These are phyloP conservation scores for Cataglyphis livida DNA, from an alignment of 2,888 invertebrate genomes.

Conservation along the genomic window DNA sequence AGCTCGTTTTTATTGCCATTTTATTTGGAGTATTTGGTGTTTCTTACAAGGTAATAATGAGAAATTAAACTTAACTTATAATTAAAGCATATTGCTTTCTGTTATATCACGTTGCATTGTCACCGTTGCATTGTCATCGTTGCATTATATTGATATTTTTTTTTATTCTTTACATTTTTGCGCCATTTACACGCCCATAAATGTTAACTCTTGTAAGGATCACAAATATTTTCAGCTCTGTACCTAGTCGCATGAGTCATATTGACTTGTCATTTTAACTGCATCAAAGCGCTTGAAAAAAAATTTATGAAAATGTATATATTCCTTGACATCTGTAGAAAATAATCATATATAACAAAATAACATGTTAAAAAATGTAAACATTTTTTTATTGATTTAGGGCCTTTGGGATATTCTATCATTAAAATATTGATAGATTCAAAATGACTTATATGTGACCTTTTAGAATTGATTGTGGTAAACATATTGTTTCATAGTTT, in stretches of 20 bases:
- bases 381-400: no score
- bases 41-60: conserved; percentile 61
- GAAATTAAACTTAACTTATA: background rate
- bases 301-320: no score
- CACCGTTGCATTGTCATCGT: conserved; percentile 8
- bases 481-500: background rate
- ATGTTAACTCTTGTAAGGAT: background rate
- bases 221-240: no score
- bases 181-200: background rate
- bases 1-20: conserved; percentile 54
- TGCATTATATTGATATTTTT: background rate
- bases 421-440: no score
- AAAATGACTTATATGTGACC: no score
- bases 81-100: background rate
- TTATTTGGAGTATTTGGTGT: conserved; percentile 57
- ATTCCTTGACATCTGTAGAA: no score
- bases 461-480: background rate
- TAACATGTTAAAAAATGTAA: no score
- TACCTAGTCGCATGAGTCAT: no score
- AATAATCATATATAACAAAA: no score
- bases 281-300: no score
- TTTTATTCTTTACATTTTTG: background rate
- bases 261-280: no score
- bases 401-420: no score
- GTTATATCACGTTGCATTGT: background rate